phyloP scores from a whole-genome alignment of 92 coral and sea anemone genomes.

The Desmophyllum pertusum region DNA sequence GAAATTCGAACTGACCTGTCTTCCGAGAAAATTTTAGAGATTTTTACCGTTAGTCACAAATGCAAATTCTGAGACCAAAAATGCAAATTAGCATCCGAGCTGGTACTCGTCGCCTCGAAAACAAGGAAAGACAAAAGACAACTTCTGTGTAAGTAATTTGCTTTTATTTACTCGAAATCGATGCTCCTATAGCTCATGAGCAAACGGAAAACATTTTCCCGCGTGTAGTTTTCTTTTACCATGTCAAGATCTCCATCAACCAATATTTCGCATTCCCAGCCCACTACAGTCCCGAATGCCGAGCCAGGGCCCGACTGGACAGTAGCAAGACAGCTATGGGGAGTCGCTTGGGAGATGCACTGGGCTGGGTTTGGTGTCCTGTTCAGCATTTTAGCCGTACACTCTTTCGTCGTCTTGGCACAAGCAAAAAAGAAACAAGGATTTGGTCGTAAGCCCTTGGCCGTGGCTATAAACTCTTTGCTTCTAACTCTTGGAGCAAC shows the following conservation, averaged over 20 bases:
- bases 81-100: too few relatives aligned
- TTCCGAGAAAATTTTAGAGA: too few relatives aligned
- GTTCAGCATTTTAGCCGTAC: constrained; percentile 64
- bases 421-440: constrained; percentile 26
- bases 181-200: too few relatives aligned
- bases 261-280: background rate
- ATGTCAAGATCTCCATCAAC: background rate
- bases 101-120: too few relatives aligned
- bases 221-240: background rate
- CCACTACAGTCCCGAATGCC: constrained; percentile 26
- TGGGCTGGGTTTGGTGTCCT: constrained; percentile 77
- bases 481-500: constrained; percentile 61
- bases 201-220: background rate
- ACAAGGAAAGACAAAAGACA: too few relatives aligned
- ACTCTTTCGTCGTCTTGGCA: constrained; percentile 57
- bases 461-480: constrained; percentile 57
- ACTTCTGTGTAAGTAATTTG: too few relatives aligned
- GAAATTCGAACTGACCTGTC: too few relatives aligned
- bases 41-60: too few relatives aligned
- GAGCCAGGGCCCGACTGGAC: constrained; percentile 93
- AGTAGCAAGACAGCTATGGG: constrained; percentile 76
- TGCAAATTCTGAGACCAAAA: too few relatives aligned
- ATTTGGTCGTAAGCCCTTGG: constrained; percentile 52
- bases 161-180: too few relatives aligned
- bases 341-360: constrained; percentile 82